phyloP scores from a whole-genome alignment of 2,797 vertebrate species.

The Ptychadena robeensis region DNA sequence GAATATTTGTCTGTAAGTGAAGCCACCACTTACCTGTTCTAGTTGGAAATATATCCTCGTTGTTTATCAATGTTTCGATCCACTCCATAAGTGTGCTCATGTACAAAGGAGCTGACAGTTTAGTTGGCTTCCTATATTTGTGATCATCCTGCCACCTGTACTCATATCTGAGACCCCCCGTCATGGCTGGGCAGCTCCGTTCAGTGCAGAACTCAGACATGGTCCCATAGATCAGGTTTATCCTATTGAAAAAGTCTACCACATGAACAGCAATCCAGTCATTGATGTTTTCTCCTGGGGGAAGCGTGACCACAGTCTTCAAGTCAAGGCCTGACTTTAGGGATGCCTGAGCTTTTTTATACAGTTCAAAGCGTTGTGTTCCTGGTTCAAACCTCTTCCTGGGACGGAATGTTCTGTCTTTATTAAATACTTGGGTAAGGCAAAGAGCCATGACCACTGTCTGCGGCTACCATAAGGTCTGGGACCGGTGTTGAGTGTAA shows the following conservation, averaged over 20 bases:
- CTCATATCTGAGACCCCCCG: slow-evolving; percentile 92
- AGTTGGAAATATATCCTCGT: slow-evolving; percentile 95
- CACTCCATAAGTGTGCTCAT: slow-evolving; percentile 98
- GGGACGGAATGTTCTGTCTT: slow-evolving; percentile 97
- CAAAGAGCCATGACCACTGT: slow-evolving; percentile 85
- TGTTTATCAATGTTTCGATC: slow-evolving; percentile 97
- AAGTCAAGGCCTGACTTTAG: slow-evolving; percentile 96
- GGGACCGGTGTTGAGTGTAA: not conserved
- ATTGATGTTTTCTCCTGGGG: slow-evolving; percentile 87
- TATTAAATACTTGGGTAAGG: slow-evolving; percentile 97
- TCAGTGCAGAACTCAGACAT: slow-evolving; percentile 94
- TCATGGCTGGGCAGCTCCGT: slow-evolving; percentile 94
- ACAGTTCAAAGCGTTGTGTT: slow-evolving; percentile 95
- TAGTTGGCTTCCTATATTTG: slow-evolving; percentile 92
- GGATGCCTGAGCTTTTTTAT: slow-evolving; percentile 97
- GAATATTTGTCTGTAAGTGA: not conserved
- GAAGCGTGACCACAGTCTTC: slow-evolving; percentile 92
- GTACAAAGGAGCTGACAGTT: slow-evolving; percentile 91
- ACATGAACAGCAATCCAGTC: slow-evolving; percentile 98
- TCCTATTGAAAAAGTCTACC: slow-evolving; percentile 98
- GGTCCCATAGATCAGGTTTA: slow-evolving; percentile 98
- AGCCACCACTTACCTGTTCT: slow-evolving; percentile 76
- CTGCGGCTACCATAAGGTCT: slow-evolving; percentile 39
- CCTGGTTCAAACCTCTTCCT: slow-evolving; percentile 94
- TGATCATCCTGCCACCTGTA: slow-evolving; percentile 97